Percentiles rank a stretch among this genome's conserved stretches.
Evolutionary conservation across 2,888 invertebrate species (phyloP).

Genomic region (Cantharis rustica): DNA sequence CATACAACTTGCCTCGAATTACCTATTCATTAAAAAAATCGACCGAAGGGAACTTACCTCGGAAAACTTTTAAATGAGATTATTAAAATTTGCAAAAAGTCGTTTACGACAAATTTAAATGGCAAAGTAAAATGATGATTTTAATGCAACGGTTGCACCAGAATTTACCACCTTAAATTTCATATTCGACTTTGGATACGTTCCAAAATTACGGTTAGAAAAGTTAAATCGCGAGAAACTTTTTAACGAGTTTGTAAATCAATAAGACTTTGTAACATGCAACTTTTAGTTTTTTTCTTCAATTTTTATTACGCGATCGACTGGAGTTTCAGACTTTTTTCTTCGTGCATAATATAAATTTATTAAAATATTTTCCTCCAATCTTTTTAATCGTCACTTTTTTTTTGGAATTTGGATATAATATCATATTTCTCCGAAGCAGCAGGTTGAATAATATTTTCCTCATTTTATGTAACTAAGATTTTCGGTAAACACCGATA

Average conservation of each 20-base stretch:
- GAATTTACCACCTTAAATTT: background rate
- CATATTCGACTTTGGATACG: conserved; percentile 12
- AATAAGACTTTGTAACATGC: conserved; percentile 12
- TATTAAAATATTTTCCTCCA: background rate
- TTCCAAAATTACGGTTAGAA: conserved; percentile 8
- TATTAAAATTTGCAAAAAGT: background rate
- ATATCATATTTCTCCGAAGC: background rate
- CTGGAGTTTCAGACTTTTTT: background rate
- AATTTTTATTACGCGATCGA: background rate
- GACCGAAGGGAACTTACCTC: background rate
- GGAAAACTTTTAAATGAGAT: background rate
- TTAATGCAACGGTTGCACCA: conserved; percentile 11
- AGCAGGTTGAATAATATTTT: background rate
- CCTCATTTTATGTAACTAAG: background rate
- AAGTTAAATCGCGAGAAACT: conserved; percentile 15
- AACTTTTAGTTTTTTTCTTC: conserved; percentile 1
- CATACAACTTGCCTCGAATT: background rate
- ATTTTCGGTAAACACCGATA: background rate
- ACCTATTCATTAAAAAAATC: background rate
- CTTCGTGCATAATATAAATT: background rate
- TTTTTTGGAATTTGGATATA: background rate
- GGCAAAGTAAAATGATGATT: conserved; percentile 1
- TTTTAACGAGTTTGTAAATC: conserved; percentile 22
- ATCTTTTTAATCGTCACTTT: background rate
- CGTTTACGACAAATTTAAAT: background rate